Evolutionary conservation across 2,797 vertebrate genomes (phyloP).

Genomic region (Ispidina picta): DNA sequence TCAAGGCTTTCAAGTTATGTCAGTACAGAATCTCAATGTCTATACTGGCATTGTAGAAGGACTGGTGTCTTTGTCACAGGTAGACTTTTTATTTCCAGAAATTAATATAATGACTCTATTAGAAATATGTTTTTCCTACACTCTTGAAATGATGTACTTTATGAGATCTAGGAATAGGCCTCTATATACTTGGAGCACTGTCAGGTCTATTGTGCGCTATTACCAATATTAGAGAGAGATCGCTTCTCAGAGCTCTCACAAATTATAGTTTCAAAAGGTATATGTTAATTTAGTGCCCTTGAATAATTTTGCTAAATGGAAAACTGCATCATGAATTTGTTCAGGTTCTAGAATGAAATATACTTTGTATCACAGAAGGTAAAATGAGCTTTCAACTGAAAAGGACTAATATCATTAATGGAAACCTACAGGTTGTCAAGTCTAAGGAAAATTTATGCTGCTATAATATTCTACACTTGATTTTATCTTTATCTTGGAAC

Average conservation of each 20-base stretch:
- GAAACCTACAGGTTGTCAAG: not conserved
- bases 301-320: conserved; percentile 2
- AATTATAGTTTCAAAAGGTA: not conserved
- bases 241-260: not conserved
- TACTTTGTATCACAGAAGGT: not conserved
- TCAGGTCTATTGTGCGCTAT: not conserved
- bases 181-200: not conserved
- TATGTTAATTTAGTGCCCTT: not conserved
- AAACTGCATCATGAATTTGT: not conserved
- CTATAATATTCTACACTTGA: not conserved
- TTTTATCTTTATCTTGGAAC: not conserved
- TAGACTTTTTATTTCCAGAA: conserved; percentile 67
- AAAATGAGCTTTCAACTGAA: not conserved
- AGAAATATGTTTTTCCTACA: not conserved
- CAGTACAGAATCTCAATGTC: conserved; percentile 65
- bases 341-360: not conserved
- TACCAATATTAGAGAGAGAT: not conserved
- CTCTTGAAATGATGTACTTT: not conserved
- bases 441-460: no score
- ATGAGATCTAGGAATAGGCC: not conserved
- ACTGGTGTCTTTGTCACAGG: conserved; percentile 81
- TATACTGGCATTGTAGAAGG: conserved; percentile 77
- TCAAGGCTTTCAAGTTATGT: conserved; percentile 63
- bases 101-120: not conserved
- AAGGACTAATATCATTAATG: not conserved